Evolutionary conservation across 2,113 vertebrate species (phyloP).

Genomic region (Engystomops pustulosus): DNA sequence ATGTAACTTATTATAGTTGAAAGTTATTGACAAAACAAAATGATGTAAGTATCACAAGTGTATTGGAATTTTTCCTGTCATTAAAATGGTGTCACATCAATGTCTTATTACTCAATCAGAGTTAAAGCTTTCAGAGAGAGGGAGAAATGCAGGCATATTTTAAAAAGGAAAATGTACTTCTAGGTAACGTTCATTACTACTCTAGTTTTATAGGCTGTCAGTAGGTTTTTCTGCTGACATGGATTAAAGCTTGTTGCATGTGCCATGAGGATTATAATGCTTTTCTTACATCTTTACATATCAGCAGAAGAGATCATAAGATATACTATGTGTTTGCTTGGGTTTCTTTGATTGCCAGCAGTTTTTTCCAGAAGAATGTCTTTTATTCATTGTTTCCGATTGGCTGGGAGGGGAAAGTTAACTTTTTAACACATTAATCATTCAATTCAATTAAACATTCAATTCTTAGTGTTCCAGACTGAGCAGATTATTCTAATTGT

Average conservation of each 20-base stretch:
- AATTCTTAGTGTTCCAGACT: too few relatives aligned
- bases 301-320: neutral
- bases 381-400: neutral
- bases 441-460: too few relatives aligned
- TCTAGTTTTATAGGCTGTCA: too few relatives aligned
- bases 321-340: too few relatives aligned
- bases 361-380: neutral
- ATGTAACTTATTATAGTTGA: constrained; percentile 4
- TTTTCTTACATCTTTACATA: neutral
- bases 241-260: neutral
- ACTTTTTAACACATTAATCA: too few relatives aligned
- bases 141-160: neutral
- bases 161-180: neutral
- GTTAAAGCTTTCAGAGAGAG: neutral
- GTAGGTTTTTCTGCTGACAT: neutral
- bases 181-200: neutral
- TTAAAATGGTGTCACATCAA: neutral
- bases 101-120: constrained; percentile 5
- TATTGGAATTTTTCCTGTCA: constrained; percentile 9
- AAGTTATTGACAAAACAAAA: constrained; percentile 27
- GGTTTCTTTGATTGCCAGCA: neutral
- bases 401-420: neutral
- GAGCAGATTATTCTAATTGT: too few relatives aligned
- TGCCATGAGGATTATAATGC: neutral
- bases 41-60: neutral